Evolutionary conservation across 92 coral and sea anemone genomes (phyloP), one percentile per base, ranked within the genome.

Genomic region (Palythoa grandiflora): DNA sequence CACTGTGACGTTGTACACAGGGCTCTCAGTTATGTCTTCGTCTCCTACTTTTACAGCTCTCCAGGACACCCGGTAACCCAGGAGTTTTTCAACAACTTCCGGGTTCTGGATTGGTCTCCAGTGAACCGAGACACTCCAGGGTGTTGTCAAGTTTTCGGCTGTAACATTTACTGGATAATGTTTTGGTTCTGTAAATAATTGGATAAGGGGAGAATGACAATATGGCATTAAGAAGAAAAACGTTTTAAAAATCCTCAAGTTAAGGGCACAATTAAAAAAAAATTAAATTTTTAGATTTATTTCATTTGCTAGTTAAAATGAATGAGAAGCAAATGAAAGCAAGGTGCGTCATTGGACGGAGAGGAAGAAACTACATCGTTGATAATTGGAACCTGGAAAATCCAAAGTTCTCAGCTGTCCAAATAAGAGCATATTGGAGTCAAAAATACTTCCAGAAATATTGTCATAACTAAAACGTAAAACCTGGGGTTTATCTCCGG

Each of bases 11-110:
- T 72, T 19, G 78, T 87, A 89, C 4, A 92, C 85, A 13, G 88
- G 71, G 2, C 79, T 83, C 21, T 60, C 54, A 28, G 28, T 28
- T 12, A 92, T 38, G 1, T 59, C 50, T 77, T 95, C 95, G 20
- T 90, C 95, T 28, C 96, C 96, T 78, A 83, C 88, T 35, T 76
- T 53, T 21, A 95, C 80, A 44, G 90, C 88, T 57, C 81, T 80
- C 83, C 90, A 95, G 13, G 89, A 54, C 10, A 95, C 90, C 12
- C 91, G 87, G 76, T 95, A 95, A 1, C 98, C 98, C 80, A 89
- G 40, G 40, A 93, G 20, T 60, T 88, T 89, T 37, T 84, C 87
- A 20, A 76, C 79, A 16, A 85, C 88, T 21, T 75, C 70, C 36
- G 78, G 68, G 74, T 89, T 94, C 11, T 83, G 65, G 20, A 95